Evolutionary conservation across 1,140 invertebrate species (phyloP), one percentile per base, ranked within the genome.

Genomic region (Chrysopa pallens): DNA sequence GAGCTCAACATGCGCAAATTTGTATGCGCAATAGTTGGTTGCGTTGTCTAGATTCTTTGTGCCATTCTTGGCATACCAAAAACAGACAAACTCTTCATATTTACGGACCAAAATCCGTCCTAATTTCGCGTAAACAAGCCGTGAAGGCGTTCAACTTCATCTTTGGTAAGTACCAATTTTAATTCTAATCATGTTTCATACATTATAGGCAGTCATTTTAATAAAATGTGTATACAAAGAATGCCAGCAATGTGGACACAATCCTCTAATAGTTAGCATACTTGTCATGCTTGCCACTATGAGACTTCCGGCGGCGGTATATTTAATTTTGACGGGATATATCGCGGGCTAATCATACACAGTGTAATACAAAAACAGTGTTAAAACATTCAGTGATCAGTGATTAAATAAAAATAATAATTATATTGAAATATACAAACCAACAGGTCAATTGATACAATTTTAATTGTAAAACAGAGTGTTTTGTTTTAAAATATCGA

Each of bases 1-100:
- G 68, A 69, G 72, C 69, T 70, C 69, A 71, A 71, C 70, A 75
- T 84, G 80, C 80, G 80, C 80, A 73, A 69, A 72, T 64, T 66
- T 68, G 70, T 23, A 67, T 84, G 81, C 81, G 81, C 81, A 75
- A 67, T 74, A 70, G 73, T 68, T 70, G 73, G 73, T 71, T 81
- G 80, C 82, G 82, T 86, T 84, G 80, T 85, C 80, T 72, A 74
- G 81, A 86, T 85, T 86, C 83, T 85, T 86, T 84, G 80, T 84
- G 80, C 78, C 81, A 86, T 85, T 84, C 83, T 78, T 84, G 71
- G 77, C 82, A 85, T 86, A 83, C 83, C 83, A 83, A 79, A 78
- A 80, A 78, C 77, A 78, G 75, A 68, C 78, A 68, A 73, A 77
- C 74, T 78, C 71, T 72, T 76, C 72, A 70, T 73, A 76, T 77